Evolutionary conservation across 2,888 invertebrate species (phyloP).

Genomic region (Drosophila ezoana): DNA sequence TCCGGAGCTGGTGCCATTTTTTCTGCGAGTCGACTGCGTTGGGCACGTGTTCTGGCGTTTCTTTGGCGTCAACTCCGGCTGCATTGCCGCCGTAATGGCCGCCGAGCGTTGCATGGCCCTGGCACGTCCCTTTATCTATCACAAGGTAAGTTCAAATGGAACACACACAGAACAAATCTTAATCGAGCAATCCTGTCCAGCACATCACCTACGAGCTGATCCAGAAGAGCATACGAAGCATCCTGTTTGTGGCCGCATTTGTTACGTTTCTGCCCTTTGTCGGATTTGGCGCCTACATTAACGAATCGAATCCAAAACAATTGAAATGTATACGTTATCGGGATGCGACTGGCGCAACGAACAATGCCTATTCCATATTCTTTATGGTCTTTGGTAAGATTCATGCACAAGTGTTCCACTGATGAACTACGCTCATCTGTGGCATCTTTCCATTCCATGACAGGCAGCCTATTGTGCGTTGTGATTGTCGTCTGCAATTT

Average conservation of each 20-base stretch:
- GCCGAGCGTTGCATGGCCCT: slow-evolving; percentile 94
- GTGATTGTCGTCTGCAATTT: slow-evolving; percentile 93
- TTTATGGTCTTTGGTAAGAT: slow-evolving; percentile 91
- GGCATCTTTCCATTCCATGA: not conserved
- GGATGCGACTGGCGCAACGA: slow-evolving; percentile 87
- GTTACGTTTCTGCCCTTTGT: slow-evolving; percentile 91
- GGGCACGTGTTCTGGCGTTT: slow-evolving; percentile 90
- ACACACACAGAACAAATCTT: not conserved
- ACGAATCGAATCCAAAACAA: slow-evolving; percentile 82
- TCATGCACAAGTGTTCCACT: not conserved
- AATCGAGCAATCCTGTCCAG: slow-evolving; percentile 73
- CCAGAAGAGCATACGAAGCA: slow-evolving; percentile 88
- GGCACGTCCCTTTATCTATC: slow-evolving; percentile 94
- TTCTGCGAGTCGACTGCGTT: slow-evolving; percentile 82
- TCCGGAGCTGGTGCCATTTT: slow-evolving; percentile 78
- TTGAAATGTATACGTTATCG: slow-evolving; percentile 89
- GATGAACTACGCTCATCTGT: not conserved
- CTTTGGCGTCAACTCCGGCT: slow-evolving; percentile 94
- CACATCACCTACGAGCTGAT: slow-evolving; percentile 92
- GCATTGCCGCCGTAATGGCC: slow-evolving; percentile 95
- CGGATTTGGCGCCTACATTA: slow-evolving; percentile 91
- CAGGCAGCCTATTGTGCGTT: slow-evolving; percentile 88
- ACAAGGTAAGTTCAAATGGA: slow-evolving; percentile 88
- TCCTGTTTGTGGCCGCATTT: slow-evolving; percentile 89
- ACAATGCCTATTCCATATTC: slow-evolving; percentile 91